Conservation (phyloP, 2,113 vertebrate genomes). For the Cyrtonyx montezumae region DNA sequence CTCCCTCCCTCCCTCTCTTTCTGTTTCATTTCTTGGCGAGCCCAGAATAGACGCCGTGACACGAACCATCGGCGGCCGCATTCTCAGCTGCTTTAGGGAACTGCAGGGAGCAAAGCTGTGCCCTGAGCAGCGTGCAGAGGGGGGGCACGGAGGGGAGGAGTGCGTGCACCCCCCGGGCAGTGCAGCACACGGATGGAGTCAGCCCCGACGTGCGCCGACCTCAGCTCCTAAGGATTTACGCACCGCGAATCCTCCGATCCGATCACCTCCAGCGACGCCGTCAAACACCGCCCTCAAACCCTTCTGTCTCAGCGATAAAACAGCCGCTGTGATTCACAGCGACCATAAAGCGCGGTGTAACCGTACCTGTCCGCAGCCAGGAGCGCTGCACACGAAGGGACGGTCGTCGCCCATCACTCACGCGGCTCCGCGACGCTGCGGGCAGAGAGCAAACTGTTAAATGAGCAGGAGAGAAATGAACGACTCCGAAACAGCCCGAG, state of each 20-base stretch:
- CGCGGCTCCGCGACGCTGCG: constrained; percentile 65
- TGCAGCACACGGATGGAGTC: too few relatives aligned
- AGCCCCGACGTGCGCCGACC: too few relatives aligned
- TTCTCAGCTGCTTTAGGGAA: constrained; percentile 47
- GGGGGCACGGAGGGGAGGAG: too few relatives aligned
- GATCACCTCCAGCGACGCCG: constrained; percentile 71
- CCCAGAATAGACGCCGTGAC: constrained; percentile 3
- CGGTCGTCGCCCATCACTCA: constrained; percentile 94
- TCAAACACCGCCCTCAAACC: constrained; percentile 71
- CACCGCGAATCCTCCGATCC: constrained; percentile 69
- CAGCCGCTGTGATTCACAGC: constrained; percentile 79
- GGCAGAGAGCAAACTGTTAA: constrained; percentile 62
- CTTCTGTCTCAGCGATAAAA: constrained; percentile 71
- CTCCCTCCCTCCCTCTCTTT: too few relatives aligned
- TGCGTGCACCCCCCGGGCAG: too few relatives aligned
- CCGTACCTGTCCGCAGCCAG: constrained; percentile 97
- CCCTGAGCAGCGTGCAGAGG: too few relatives aligned
- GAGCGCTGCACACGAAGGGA: constrained; percentile 96
- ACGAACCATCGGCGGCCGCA: constrained; percentile 9
- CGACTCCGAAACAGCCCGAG: not conserved
- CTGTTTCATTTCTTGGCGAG: not conserved
- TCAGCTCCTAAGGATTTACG: constrained; percentile 71
- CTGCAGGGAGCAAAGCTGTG: not conserved
- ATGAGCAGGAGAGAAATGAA: constrained; percentile 16
- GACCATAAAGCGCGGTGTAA: constrained; percentile 71